Evolutionary conservation across 2,797 vertebrate species (phyloP).

Genomic region (Arctocebus calabarensis): DNA sequence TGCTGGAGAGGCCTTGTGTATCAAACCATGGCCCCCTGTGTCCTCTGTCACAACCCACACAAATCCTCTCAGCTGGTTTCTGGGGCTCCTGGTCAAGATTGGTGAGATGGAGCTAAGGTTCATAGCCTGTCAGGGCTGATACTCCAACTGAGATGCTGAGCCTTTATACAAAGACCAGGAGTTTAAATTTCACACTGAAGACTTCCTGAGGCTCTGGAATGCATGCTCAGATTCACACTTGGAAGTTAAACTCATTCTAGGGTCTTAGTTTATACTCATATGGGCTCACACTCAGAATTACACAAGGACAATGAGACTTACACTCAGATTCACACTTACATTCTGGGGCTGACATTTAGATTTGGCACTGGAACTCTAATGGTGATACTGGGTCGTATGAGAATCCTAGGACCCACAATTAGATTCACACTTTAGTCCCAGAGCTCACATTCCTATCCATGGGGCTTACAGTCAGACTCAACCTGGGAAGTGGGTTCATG

Average conservation of each 20-base stretch:
- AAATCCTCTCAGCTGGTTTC: slow-evolving; percentile 30
- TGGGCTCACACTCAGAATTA: slow-evolving; percentile 18
- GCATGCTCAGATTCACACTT: slow-evolving; percentile 19
- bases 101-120: slow-evolving; percentile 30
- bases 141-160: background rate
- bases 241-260: background rate
- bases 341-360: background rate
- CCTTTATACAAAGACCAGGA: background rate
- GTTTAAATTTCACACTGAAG: slow-evolving; percentile 58
- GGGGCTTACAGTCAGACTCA: background rate
- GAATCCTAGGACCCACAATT: background rate
- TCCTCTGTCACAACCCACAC: slow-evolving; percentile 43
- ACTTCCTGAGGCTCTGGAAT: slow-evolving; percentile 51
- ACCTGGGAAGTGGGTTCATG: background rate
- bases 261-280: background rate
- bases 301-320: background rate
- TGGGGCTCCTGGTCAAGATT: background rate
- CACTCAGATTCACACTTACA: background rate
- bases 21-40: background rate
- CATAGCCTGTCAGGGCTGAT: background rate
- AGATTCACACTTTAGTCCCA: background rate
- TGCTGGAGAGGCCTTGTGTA: slow-evolving; percentile 4
- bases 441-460: background rate
- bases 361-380: background rate
- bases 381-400: background rate